Percentiles rank a stretch among this genome's conserved stretches.
phyloP scores from a whole-genome alignment of 92 coral and sea anemone species.

The Parazoanthus darwini region DNA sequence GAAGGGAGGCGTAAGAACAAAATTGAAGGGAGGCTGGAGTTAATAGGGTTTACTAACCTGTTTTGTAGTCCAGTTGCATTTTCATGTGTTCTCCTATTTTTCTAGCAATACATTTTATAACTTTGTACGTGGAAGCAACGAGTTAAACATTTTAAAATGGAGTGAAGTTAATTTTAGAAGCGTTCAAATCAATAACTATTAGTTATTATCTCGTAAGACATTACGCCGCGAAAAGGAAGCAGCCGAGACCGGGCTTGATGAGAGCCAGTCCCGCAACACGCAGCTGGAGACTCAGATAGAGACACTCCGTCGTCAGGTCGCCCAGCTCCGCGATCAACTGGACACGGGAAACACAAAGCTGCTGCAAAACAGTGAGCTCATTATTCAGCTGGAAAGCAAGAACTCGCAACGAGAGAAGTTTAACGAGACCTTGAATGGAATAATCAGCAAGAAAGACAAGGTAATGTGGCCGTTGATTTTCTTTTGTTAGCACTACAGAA shows the following conservation, averaged over 20 bases:
- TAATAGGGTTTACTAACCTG: too few relatives aligned
- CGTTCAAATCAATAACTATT: not conserved
- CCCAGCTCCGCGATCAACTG: constrained; percentile 83
- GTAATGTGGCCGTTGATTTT: not conserved
- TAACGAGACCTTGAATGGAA: constrained; percentile 80
- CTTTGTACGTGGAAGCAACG: not conserved
- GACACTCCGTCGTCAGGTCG: constrained; percentile 77
- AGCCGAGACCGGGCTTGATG: constrained; percentile 85
- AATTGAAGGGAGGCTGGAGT: too few relatives aligned
- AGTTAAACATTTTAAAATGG: too few relatives aligned
- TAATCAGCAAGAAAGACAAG: constrained; percentile 82
- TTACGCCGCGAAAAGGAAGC: constrained; percentile 80
- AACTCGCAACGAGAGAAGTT: constrained; percentile 83
- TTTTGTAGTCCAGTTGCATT: too few relatives aligned
- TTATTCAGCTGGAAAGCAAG: constrained; percentile 90
- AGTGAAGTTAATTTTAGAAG: not conserved
- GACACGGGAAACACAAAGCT: constrained; percentile 79
- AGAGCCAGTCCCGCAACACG: constrained; percentile 73
- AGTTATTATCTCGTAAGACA: constrained; percentile 3
- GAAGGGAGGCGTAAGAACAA: too few relatives aligned
- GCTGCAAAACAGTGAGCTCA: constrained; percentile 78
- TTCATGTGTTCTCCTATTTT: too few relatives aligned
- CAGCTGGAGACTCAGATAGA: constrained; percentile 94
- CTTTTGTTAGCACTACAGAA: too few relatives aligned
- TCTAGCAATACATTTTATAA: too few relatives aligned